Base-by-base conservation (phyloP, 2,888 invertebrate species). In the Crematogaster levior region DNA sequence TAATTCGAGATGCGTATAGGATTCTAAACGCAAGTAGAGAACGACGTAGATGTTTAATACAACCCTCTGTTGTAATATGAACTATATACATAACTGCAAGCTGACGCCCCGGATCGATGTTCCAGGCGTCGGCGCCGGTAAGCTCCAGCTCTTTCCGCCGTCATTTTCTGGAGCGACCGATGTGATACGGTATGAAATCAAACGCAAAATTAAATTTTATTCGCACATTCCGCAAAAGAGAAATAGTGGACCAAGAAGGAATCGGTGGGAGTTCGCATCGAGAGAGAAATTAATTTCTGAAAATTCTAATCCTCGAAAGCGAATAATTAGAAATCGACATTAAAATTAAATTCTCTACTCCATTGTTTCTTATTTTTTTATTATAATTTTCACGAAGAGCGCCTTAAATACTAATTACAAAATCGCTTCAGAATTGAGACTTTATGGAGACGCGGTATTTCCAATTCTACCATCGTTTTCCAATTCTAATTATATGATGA, bases 61-160 rank as follows among this genome's bases (percentile, higher is more conserved):
- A 82, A 81, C 81, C 83, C 81, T 63, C 61, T 83, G 84, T 43
- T 56, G 87, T 88, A 88, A 87, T 90, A 89, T 85, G 81, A 81
- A 86, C 87, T 91, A 86, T 90, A 92, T 91, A 91, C 91, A 92
- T 94, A 93, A 94, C 92, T 93, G 92, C 94, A 94, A 94, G 94
- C 94, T 94, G 94, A 94, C 94, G 94, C 94, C 86, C 81, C 82
- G 92, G 94, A 94, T 94, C 94, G 91, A 94, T 94, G 94, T 90
- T 89, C 86, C 83, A 83, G 86, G 92, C 91, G 92, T 93, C 92
- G 93, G 92, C 93, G 91, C 92, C 89, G 85, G 84, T 87, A 89
- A 83, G 89, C 56, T 86, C 85, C 82, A 61, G 82, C 43, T 51
- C 70, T 77, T 89, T 87, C 81, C 66, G 65, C 58, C 81, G 74